These are phyloP conservation scores for Metacarcinus magister DNA, from an alignment of 2,888 invertebrate genomes.

Conservation along the genomic window DNA sequence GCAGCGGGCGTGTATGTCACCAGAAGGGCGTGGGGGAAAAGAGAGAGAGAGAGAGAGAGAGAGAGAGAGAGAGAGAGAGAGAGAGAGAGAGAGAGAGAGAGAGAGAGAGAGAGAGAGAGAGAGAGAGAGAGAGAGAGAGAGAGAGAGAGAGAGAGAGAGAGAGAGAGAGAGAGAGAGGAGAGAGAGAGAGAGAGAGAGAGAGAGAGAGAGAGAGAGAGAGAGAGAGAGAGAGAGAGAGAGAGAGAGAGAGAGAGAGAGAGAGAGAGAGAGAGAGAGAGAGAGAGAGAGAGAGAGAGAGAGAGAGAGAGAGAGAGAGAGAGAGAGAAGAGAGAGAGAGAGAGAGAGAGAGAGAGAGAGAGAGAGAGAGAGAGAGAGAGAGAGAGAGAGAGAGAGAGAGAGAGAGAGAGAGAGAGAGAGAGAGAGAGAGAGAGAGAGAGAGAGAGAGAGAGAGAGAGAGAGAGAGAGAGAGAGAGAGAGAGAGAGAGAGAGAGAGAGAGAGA, in stretches of 20 bases:
- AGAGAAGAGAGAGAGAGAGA: not conserved
- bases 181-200: not conserved
- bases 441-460: not conserved
- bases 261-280: not conserved
- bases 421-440: not conserved
- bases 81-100: conserved; percentile 22
- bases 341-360: not conserved
- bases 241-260: not conserved
- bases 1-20: no score
- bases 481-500: not conserved
- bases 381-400: not conserved
- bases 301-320: not conserved
- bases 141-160: conserved; percentile 2
- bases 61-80: not conserved
- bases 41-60: not conserved
- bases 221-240: not conserved
- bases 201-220: no score
- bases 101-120: not conserved
- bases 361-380: not conserved
- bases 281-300: no score
- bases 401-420: not conserved
- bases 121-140: not conserved
- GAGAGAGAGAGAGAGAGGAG: not conserved
- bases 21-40: not conserved
- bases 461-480: not conserved